Percentiles rank a stretch among this genome's conserved stretches.
Evolutionary conservation across 2,888 invertebrate genomes (phyloP).

Genomic region (Caenorhabditis japonica): DNA sequence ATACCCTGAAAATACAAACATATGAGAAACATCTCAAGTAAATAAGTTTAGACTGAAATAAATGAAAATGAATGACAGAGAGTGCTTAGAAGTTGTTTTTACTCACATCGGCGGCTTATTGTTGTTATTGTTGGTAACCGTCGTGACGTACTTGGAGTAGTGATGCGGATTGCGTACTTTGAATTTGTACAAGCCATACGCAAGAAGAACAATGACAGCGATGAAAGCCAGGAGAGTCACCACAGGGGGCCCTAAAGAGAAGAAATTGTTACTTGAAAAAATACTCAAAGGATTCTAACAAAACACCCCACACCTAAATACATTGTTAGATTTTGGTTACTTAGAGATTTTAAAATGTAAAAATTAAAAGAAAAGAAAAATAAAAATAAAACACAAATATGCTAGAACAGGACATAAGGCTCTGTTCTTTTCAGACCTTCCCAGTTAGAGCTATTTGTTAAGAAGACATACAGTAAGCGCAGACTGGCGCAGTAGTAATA

Average conservation of each 20-base stretch:
- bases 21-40: background rate
- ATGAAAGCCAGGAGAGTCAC: slow-evolving; percentile 51
- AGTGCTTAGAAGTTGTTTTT: slow-evolving; percentile 12
- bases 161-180: slow-evolving; percentile 53
- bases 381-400: slow-evolving; percentile 12
- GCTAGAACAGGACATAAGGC: slow-evolving; percentile 31
- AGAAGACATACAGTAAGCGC: slow-evolving; percentile 56
- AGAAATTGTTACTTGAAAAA: background rate
- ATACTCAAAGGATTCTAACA: too few species aligned
- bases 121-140: slow-evolving; percentile 33
- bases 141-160: slow-evolving; percentile 45
- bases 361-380: background rate
- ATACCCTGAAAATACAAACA: slow-evolving; percentile 37
- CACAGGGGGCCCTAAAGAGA: slow-evolving; percentile 50
- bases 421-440: too few species aligned
- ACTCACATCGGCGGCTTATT: slow-evolving; percentile 44
- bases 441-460: slow-evolving; percentile 33
- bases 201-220: slow-evolving; percentile 38
- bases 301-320: too few species aligned
- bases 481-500: slow-evolving; percentile 46
- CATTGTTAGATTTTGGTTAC: slow-evolving; percentile 29
- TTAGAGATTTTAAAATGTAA: too few species aligned
- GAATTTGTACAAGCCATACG: slow-evolving; percentile 48
- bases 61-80: slow-evolving; percentile 8
- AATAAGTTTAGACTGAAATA: background rate